Conservation (phyloP, 2,797 vertebrate species). For the Pseudomugil gertrudae region DNA sequence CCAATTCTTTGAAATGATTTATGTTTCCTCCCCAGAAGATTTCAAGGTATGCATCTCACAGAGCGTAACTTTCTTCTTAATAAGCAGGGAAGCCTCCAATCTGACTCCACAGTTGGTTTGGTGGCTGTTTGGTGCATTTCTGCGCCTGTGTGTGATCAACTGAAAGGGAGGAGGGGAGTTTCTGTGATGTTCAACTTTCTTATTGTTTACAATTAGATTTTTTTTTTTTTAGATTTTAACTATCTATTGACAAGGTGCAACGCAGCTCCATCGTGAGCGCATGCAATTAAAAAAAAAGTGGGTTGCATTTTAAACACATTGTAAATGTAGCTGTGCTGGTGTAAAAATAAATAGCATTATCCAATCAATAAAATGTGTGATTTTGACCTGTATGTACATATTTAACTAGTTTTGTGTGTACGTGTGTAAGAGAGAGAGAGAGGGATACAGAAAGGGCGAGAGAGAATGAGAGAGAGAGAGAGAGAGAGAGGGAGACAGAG, state of each 20-base stretch:
- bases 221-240: neutral
- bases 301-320: conserved; percentile 18
- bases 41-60: conserved; percentile 66
- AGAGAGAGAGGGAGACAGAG: no score
- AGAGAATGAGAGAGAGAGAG: neutral
- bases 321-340: no score
- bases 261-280: neutral
- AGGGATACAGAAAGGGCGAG: neutral
- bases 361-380: neutral
- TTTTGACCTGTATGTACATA: neutral
- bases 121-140: conserved; percentile 28
- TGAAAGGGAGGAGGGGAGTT: neutral
- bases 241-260: neutral
- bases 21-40: conserved; percentile 46
- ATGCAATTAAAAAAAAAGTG: neutral
- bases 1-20: conserved; percentile 58
- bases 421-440: neutral
- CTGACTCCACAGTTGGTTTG: conserved; percentile 26
- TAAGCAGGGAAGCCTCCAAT: neutral
- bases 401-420: neutral
- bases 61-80: conserved; percentile 18
- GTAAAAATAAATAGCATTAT: neutral
- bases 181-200: conserved; percentile 5
- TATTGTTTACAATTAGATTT: neutral
- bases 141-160: conserved; percentile 16